These are phyloP conservation scores for Drosophila santomea DNA, from an alignment of 1,140 invertebrate genomes.

Conservation along the genomic window DNA sequence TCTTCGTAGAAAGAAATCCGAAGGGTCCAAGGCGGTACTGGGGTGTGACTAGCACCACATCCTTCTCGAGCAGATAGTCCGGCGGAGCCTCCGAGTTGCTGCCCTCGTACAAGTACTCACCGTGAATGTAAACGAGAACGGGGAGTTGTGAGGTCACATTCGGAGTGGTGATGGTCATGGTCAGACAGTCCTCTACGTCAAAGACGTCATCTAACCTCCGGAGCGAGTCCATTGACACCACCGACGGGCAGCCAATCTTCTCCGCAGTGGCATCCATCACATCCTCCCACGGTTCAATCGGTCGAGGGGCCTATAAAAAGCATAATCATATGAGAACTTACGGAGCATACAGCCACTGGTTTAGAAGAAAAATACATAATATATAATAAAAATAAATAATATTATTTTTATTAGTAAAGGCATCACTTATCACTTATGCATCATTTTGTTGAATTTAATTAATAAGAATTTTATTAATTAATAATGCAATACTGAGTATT, in stretches of 20 bases:
- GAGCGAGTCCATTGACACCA: slow-evolving; percentile 73
- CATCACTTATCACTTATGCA: too few species aligned
- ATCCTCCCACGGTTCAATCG: slow-evolving; percentile 86
- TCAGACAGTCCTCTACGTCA: slow-evolving; percentile 78
- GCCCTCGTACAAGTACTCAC: slow-evolving; percentile 81
- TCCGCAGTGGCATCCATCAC: slow-evolving; percentile 86
- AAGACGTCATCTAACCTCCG: slow-evolving; percentile 70
- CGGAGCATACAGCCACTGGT: not conserved
- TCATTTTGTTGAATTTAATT: too few species aligned
- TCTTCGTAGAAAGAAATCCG: slow-evolving; percentile 86
- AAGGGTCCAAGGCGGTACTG: slow-evolving; percentile 91
- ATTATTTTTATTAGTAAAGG: too few species aligned
- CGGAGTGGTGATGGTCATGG: slow-evolving; percentile 75
- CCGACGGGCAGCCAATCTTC: slow-evolving; percentile 86
- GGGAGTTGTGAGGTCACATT: slow-evolving; percentile 67
- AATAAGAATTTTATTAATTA: too few species aligned
- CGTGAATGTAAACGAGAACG: slow-evolving; percentile 82
- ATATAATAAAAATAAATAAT: too few species aligned
- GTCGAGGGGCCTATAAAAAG: slow-evolving; percentile 86
- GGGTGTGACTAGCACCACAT: slow-evolving; percentile 91
- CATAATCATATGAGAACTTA: not conserved
- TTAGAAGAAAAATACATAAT: not conserved
- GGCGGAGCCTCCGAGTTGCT: slow-evolving; percentile 88
- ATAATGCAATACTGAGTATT: too few species aligned
- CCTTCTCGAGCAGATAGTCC: slow-evolving; percentile 90